phyloP scores from a whole-genome alignment of 2,113 vertebrate species.

The Callorhinus ursinus region DNA sequence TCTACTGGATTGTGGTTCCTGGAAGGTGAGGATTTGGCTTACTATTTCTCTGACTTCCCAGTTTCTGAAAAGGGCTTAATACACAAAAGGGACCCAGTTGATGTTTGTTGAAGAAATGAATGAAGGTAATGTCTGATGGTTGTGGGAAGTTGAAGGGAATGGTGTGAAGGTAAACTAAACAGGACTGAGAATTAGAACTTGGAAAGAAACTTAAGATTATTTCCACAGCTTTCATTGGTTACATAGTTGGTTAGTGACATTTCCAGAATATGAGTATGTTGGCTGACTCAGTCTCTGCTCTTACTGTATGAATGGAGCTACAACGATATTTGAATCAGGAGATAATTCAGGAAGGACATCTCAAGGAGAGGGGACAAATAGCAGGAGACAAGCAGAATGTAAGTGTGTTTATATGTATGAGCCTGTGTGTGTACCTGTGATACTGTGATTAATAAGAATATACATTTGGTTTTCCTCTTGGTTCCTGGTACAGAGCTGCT shows the following conservation, averaged over 20 bases:
- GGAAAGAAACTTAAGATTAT: neutral
- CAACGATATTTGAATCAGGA: neutral
- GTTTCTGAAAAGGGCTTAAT: neutral
- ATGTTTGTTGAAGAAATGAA: conserved; percentile 18
- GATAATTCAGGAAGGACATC: neutral
- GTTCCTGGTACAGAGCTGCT: neutral
- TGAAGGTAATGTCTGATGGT: neutral
- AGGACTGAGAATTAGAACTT: neutral
- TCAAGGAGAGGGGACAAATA: neutral
- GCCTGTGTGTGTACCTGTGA: neutral
- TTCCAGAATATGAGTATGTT: neutral
- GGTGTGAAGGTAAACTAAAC: neutral
- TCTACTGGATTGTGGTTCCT: neutral
- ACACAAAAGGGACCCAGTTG: neutral
- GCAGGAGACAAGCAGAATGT: neutral
- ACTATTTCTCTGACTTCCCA: neutral
- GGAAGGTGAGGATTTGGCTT: neutral
- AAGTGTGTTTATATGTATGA: neutral
- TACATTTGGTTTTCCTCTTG: neutral
- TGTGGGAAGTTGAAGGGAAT: neutral
- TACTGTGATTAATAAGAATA: neutral
- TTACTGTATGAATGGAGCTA: neutral
- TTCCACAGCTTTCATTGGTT: neutral
- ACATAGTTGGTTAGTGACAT: neutral
- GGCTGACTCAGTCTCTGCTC: neutral